These are phyloP conservation scores for Coptotermes formosanus DNA, from an alignment of 1,140 invertebrate species.

Conservation along the genomic window DNA sequence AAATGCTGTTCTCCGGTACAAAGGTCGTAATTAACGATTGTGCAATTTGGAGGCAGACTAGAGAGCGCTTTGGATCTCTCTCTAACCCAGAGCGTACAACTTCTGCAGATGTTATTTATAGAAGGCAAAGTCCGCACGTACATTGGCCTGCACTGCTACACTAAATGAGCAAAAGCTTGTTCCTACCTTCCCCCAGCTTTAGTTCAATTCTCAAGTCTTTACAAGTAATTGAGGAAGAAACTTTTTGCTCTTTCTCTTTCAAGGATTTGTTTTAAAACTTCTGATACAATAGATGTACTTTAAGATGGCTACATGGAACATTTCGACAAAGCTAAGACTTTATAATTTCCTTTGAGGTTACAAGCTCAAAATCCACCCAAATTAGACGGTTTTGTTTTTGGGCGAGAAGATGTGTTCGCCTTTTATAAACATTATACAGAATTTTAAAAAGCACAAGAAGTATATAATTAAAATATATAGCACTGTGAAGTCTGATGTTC, in stretches of 20 bases:
- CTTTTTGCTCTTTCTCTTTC: not conserved
- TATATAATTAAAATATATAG: not conserved
- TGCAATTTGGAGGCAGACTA: not conserved
- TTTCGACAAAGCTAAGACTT: not conserved
- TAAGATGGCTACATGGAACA: constrained; percentile 15
- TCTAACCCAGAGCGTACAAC: not conserved
- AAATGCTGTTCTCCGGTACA: not conserved
- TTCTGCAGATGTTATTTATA: not conserved
- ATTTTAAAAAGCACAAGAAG: no score
- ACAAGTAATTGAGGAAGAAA: constrained; percentile 3
- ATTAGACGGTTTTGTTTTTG: no score
- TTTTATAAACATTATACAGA: no score
- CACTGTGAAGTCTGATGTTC: not conserved
- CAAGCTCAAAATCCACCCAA: no score
- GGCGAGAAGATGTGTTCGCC: no score
- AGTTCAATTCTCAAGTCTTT: not conserved
- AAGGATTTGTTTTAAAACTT: not conserved
- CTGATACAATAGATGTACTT: not conserved
- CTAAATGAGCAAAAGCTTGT: not conserved
- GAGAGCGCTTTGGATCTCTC: not conserved
- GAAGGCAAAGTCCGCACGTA: not conserved
- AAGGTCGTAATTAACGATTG: not conserved
- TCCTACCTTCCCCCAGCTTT: not conserved
- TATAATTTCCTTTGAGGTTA: not conserved
- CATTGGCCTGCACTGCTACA: not conserved